A percentile compares a stretch with the other conserved stretches of the same genome.
Conservation (phyloP, 2,113 vertebrate genomes). For the Psammodynastes pulverulentus region DNA sequence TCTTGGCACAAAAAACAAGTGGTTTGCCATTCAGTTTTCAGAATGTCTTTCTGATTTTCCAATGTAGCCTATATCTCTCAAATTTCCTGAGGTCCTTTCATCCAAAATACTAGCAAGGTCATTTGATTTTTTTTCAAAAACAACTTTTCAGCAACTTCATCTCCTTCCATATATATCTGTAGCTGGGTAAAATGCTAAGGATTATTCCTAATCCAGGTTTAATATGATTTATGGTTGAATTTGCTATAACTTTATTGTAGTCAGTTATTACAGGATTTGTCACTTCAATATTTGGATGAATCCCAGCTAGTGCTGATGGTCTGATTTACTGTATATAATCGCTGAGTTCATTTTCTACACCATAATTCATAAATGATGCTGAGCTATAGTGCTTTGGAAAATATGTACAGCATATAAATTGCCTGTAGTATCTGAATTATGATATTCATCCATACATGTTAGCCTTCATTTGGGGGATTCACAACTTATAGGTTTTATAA, state of each 20-base stretch:
- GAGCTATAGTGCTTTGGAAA: background rate
- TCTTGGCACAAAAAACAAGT: background rate
- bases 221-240: background rate
- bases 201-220: background rate
- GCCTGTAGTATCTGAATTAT: background rate
- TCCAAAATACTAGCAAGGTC: background rate
- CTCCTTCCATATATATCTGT: background rate
- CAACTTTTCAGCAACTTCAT: background rate
- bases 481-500: background rate
- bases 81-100: background rate
- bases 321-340: no score
- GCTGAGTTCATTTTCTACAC: background rate
- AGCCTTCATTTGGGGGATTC: background rate
- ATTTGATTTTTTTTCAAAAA: background rate
- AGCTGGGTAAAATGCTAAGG: background rate
- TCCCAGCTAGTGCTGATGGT: background rate
- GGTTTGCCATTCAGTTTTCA: background rate
- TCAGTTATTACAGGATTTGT: background rate
- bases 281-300: background rate
- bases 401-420: background rate
- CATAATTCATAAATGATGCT: background rate
- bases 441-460: background rate
- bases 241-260: background rate
- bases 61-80: background rate
- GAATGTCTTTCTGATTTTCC: background rate